Evolutionary conservation across 2,113 vertebrate species (phyloP).

Genomic region (Nothoprocta perdicaria): DNA sequence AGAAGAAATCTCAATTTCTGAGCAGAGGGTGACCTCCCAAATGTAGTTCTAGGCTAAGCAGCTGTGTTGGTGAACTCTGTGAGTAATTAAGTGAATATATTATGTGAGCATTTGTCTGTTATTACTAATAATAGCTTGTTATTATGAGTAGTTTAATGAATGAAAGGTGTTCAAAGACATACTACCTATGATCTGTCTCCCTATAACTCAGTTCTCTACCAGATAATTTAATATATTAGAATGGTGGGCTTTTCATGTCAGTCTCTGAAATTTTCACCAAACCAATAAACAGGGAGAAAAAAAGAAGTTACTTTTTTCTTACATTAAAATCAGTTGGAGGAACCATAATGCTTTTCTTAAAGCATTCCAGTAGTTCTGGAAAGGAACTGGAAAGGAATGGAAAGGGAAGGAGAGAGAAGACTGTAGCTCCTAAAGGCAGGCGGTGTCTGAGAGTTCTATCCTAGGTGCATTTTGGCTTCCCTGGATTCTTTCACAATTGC

Average conservation of each 20-base stretch:
- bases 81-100: neutral
- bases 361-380: neutral
- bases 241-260: neutral
- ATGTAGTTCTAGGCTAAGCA: neutral
- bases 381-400: neutral
- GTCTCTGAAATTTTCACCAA: neutral
- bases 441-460: slow-evolving; percentile 15
- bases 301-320: neutral
- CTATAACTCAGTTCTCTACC: neutral
- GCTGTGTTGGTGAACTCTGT: too few species aligned
- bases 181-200: neutral
- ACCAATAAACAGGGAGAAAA: neutral
- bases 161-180: slow-evolving; percentile 2
- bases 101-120: neutral
- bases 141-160: slow-evolving; percentile 7
- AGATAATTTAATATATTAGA: neutral
- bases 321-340: neutral
- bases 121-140: neutral
- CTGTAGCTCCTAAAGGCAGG: slow-evolving; percentile 36
- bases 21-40: neutral
- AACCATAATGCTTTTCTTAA: neutral
- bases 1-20: fast-evolving
- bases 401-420: slow-evolving; percentile 33
- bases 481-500: neutral
- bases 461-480: slow-evolving; percentile 29